phyloP scores from a whole-genome alignment of 2,113 vertebrate genomes.

The Ptilonorhynchus violaceus region DNA sequence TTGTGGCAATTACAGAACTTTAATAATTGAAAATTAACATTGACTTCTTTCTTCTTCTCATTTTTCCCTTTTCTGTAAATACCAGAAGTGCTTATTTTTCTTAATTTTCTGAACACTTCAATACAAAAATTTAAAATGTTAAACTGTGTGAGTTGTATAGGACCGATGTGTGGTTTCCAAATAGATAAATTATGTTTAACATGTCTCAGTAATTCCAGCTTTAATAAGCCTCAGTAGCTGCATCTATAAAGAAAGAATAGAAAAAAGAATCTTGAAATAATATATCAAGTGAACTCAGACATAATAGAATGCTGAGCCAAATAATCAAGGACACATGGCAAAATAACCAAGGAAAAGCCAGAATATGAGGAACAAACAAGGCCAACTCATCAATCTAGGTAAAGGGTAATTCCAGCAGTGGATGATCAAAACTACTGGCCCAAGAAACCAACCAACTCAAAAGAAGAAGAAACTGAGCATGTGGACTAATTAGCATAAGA shows the following conservation, averaged over 20 bases:
- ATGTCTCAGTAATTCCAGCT: neutral
- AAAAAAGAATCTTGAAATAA: neutral
- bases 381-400: neutral
- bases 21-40: neutral
- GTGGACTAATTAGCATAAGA: neutral
- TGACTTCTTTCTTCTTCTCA: neutral
- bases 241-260: neutral
- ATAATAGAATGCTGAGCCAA: neutral
- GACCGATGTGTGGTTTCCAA: neutral
- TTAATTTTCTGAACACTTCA: neutral
- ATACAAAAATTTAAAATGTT: neutral
- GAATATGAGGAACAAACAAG: neutral
- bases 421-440: fast-evolving
- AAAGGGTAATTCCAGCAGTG: neutral
- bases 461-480: neutral
- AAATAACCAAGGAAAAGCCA: neutral
- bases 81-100: neutral
- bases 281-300: neutral
- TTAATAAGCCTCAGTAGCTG: neutral
- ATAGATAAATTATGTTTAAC: neutral
- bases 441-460: neutral
- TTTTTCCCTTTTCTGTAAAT: neutral
- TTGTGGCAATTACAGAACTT: neutral
- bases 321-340: neutral
- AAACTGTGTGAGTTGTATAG: neutral